Evolutionary conservation across 2,113 vertebrate genomes (phyloP), one percentile per base, ranked within the genome.

Genomic region (Kryptolebias marmoratus): DNA sequence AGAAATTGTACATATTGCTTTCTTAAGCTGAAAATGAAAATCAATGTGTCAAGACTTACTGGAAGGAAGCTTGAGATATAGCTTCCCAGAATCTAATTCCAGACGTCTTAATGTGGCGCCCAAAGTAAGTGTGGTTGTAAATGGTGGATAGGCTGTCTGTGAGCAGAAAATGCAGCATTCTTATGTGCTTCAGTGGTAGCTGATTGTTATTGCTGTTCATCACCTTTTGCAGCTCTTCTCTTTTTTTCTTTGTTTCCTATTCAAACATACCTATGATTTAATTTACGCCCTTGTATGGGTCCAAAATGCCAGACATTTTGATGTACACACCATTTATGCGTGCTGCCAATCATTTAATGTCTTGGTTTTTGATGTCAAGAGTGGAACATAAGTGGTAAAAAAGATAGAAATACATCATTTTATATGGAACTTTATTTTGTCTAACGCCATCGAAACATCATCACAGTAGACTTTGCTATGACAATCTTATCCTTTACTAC

Each of bases 81-180:
- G 72, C 69, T 86, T 89, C 85, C 73, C 60, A 73, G 76, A 86
- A 80, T 68, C 13, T 1, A 56, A 71, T 77, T 82, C 58, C 15
- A n/a, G 72, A 81, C 64, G 68, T 82, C 80, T 75, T 75, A 79
- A 87, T 85, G 71, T 63, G 68, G 74, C 32, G 56, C 71, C 73
- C 75, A 52, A 48, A 60, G 63, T 80, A 83, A 65, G 63, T 81
- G 80, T 74, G 55, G 79, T 65, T 75, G 49, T 75, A 71, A 86
- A 69, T 60, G 61, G 59, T 32, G 62, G 65, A 59, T 54, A 16
- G 44, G 68, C 55, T 69, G 63, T 83, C 83, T 76, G 77, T 79
- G 86, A 68, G 72, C 68, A 77, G 65, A 71, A 70, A 80, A 82
- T 68, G 56, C 64, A 57, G 55, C 62, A 47, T 57, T 74, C 15